Conservation (phyloP, 2,888 invertebrate genomes). For the Stenoptilia bipunctidactyla region DNA sequence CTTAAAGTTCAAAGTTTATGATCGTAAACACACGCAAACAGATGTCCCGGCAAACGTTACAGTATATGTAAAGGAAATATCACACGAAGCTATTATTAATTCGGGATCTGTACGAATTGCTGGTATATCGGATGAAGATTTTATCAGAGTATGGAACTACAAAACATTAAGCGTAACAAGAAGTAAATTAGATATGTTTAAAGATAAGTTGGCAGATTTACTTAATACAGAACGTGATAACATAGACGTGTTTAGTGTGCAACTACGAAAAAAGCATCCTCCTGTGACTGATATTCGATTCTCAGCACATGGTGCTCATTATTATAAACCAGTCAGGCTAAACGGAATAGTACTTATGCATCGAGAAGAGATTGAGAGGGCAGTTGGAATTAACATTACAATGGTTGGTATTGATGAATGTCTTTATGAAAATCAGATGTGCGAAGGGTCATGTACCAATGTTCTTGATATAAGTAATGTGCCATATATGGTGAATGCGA, state of each 20-base stretch:
- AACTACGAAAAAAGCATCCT: conserved; percentile 86
- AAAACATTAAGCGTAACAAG: conserved; percentile 85
- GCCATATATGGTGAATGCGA: conserved; percentile 97
- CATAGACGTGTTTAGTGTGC: conserved; percentile 97
- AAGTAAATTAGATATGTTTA: conserved; percentile 91
- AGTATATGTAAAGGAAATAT: conserved; percentile 93
- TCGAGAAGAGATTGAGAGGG: conserved; percentile 92
- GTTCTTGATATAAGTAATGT: conserved; percentile 88
- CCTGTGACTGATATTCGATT: conserved; percentile 93
- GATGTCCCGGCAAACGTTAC: conserved; percentile 97
- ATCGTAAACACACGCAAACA: conserved; percentile 93
- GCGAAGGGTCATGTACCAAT: conserved; percentile 97
- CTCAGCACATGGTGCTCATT: conserved; percentile 95
- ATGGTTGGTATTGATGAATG: conserved; percentile 99
- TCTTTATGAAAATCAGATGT: conserved; percentile 93
- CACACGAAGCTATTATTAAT: conserved; percentile 95
- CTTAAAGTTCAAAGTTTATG: conserved; percentile 88
- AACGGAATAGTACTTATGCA: conserved; percentile 96
- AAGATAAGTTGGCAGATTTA: conserved; percentile 88
- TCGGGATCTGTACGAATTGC: conserved; percentile 94
- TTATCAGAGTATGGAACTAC: conserved; percentile 95
- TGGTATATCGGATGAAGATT: conserved; percentile 96
- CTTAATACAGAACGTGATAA: conserved; percentile 88
- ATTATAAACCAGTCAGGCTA: conserved; percentile 92
- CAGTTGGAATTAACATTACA: conserved; percentile 95